Conservation (phyloP, 2,797 vertebrate species). For the Xenentodon cancila region DNA sequence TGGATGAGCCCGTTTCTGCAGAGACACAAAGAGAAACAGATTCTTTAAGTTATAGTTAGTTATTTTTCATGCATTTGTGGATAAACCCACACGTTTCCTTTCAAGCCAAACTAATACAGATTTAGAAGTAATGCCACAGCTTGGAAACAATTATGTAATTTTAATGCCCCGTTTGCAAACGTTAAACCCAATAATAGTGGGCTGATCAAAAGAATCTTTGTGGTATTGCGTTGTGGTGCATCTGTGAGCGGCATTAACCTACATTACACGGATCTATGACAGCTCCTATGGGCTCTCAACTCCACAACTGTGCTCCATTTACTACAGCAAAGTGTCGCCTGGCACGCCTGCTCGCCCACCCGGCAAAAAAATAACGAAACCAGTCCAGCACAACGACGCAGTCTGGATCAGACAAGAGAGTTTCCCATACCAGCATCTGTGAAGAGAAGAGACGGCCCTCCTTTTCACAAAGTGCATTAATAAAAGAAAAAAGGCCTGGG, state of each 20-base stretch:
- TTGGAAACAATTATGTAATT: too few species aligned
- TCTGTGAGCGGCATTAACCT: conserved; percentile 56
- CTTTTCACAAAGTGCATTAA: neutral
- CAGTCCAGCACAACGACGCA: conserved; percentile 28
- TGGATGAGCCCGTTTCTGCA: conserved; percentile 93
- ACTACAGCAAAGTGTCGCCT: conserved; percentile 15
- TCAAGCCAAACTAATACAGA: too few species aligned
- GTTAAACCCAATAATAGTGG: neutral
- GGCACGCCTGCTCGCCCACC: conserved; percentile 31
- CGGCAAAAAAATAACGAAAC: conserved; percentile 24
- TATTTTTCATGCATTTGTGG: too few species aligned
- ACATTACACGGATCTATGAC: conserved; percentile 61
- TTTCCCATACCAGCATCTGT: conserved; percentile 11
- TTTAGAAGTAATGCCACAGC: too few species aligned
- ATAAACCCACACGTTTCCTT: too few species aligned
- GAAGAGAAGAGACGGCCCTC: neutral
- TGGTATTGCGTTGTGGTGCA: neutral
- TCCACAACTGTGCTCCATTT: conserved; percentile 46
- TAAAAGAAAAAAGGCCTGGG: conserved; percentile 1
- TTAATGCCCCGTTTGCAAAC: too few species aligned
- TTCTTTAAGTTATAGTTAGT: neutral
- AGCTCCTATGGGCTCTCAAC: conserved; percentile 57
- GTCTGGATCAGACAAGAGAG: conserved; percentile 34
- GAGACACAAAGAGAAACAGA: conserved; percentile 6
- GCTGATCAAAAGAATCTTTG: neutral